Conservation (phyloP, 2,888 invertebrate genomes). For the Trissoscelio sp. region DNA sequence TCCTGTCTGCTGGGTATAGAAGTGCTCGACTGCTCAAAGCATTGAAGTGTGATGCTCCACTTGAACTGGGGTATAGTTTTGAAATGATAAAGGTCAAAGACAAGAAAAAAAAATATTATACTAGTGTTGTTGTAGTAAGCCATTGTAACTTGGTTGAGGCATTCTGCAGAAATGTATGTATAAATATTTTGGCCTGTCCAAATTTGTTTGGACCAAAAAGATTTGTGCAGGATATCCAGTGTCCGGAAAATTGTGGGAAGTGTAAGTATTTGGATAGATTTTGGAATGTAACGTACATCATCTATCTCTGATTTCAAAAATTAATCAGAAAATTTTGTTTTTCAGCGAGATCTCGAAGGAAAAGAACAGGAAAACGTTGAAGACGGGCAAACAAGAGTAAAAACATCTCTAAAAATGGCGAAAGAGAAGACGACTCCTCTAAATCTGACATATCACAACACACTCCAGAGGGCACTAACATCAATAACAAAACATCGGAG, state of each 20-base stretch:
- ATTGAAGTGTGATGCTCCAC: slow-evolving; percentile 87
- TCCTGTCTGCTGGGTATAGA: slow-evolving; percentile 90
- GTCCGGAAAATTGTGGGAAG: no score
- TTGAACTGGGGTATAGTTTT: slow-evolving; percentile 87
- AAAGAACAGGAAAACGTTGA: slow-evolving; percentile 52
- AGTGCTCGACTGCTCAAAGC: slow-evolving; percentile 88
- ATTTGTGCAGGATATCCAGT: no score
- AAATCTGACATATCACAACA: slow-evolving; percentile 78
- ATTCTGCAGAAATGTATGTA: slow-evolving; percentile 88
- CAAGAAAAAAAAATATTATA: slow-evolving; percentile 88
- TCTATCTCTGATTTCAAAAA: no score
- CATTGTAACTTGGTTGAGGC: slow-evolving; percentile 85
- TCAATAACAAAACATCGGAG: slow-evolving; percentile 73
- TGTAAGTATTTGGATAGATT: no score
- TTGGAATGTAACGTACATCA: no score
- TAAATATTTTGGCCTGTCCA: slow-evolving; percentile 89
- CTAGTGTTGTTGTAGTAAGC: slow-evolving; percentile 87
- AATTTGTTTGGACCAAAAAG: slow-evolving; percentile 89
- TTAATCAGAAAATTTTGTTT: slow-evolving; percentile 24
- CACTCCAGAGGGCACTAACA: slow-evolving; percentile 67
- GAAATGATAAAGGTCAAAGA: slow-evolving; percentile 89
- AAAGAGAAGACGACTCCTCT: slow-evolving; percentile 78
- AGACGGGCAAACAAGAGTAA: slow-evolving; percentile 52
- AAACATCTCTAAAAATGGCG: slow-evolving; percentile 4
- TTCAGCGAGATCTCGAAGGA: slow-evolving; percentile 53